Conservation (phyloP, 1,140 invertebrate species). For the Agrypnia vestita region DNA sequence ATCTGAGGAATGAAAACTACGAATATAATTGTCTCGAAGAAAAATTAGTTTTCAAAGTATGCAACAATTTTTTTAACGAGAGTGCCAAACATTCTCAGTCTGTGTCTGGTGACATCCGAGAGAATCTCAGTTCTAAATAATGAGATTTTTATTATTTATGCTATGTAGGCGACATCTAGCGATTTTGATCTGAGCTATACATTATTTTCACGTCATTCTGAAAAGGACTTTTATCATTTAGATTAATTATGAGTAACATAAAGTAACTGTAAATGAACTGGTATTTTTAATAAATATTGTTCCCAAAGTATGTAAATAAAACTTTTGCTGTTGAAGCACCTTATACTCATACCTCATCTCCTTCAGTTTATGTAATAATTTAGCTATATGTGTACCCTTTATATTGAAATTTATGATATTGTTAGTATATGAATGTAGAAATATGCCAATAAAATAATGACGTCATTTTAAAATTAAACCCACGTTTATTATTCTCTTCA, state of each 20-base stretch:
- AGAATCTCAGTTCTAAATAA: conserved; percentile 32
- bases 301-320: conserved; percentile 38
- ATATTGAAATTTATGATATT: conserved; percentile 36
- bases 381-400: conserved; percentile 37
- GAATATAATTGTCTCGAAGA: conserved; percentile 53
- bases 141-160: background rate
- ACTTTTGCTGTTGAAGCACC: conserved; percentile 17
- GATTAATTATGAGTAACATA: too few species aligned
- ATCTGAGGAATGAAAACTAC: conserved; percentile 49
- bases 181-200: too few species aligned
- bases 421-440: conserved; percentile 44
- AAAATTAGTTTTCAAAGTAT: conserved; percentile 53
- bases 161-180: too few species aligned
- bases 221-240: too few species aligned
- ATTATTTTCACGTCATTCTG: too few species aligned
- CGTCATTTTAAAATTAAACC: conserved; percentile 40
- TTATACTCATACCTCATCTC: conserved; percentile 31
- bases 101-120: conserved; percentile 13
- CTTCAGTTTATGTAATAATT: conserved; percentile 36
- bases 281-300: background rate
- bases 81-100: conserved; percentile 32
- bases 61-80: conserved; percentile 45
- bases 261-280: too few species aligned
- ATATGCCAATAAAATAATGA: conserved; percentile 51
- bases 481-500: conserved; percentile 27